These are phyloP conservation scores for Ruditapes philippinarum DNA, from an alignment of 1,140 invertebrate species.

Conservation along the genomic window DNA sequence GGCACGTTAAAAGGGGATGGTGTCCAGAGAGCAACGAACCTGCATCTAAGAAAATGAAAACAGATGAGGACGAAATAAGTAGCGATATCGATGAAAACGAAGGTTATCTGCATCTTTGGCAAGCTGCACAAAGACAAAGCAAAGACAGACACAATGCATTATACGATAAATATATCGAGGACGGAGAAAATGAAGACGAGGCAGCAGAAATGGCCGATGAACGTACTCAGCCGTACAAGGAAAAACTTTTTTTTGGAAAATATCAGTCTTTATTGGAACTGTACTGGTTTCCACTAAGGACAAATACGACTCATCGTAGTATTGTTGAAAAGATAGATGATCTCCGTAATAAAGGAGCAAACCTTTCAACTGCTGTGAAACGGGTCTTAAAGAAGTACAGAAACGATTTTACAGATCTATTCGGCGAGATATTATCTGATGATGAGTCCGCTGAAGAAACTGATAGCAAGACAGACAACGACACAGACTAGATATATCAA, in stretches of 20 bases:
- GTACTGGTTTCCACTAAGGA: slow-evolving; percentile 10
- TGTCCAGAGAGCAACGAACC: too few relatives aligned
- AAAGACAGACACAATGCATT: not conserved
- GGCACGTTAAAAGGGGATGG: too few relatives aligned
- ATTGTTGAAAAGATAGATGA: slow-evolving; percentile 9
- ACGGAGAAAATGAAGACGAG: not conserved
- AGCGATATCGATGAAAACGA: not conserved
- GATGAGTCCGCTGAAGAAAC: too few relatives aligned
- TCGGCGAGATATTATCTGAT: too few relatives aligned
- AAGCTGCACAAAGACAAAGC: not conserved
- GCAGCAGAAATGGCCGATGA: not conserved
- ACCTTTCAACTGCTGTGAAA: slow-evolving; percentile 1
- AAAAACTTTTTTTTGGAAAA: not conserved
- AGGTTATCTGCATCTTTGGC: not conserved
- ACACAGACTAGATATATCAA: too few relatives aligned
- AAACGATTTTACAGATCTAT: not conserved
- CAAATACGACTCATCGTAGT: slow-evolving; percentile 4
- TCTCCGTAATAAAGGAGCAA: not conserved
- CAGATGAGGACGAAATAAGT: not conserved
- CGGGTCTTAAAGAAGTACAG: not conserved
- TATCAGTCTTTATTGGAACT: slow-evolving; percentile 6
- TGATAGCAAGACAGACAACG: too few relatives aligned
- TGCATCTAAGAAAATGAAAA: not conserved
- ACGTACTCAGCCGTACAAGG: too few relatives aligned
- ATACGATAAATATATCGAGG: not conserved